These are phyloP conservation scores for Mus musculus DNA, from an alignment of 2,113 vertebrate genomes.

Conservation along the genomic window GRCm39 chr15:10184001-10184500, in stretches of 20 bases:
- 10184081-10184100: neutral
- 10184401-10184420: neutral
- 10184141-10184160: neutral
- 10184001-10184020: slow-evolving; percentile 57
- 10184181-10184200: slow-evolving; percentile 45
- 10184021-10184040: slow-evolving; percentile 33
- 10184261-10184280: neutral
- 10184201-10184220: neutral
- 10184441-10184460: neutral
- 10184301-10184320: neutral
- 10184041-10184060: neutral
- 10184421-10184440: neutral
- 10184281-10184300: neutral
- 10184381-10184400: neutral
- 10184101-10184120: neutral
- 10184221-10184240: neutral
- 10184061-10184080: neutral
- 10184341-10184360: neutral
- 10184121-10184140: neutral
- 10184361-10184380: neutral
- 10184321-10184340: neutral
- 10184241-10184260: neutral
- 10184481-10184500: neutral
- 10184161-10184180: neutral
- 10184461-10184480: neutral